phyloP scores from a whole-genome alignment of 1,140 invertebrate genomes.

The Oscheius sp. region DNA sequence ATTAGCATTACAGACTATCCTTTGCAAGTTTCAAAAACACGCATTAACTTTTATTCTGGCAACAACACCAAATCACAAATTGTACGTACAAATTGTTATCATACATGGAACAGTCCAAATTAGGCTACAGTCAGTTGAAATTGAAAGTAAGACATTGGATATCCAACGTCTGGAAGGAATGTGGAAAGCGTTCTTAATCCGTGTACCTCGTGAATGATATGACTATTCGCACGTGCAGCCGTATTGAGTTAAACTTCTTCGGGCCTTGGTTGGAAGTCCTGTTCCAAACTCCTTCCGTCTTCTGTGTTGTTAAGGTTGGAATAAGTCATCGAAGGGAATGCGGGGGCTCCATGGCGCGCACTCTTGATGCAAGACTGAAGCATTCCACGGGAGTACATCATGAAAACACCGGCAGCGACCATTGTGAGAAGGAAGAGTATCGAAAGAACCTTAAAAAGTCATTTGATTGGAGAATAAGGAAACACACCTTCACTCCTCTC shows the following conservation, averaged over 20 bases:
- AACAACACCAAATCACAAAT: no score
- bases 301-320: slow-evolving; percentile 7
- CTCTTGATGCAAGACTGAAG: neutral
- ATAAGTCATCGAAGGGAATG: slow-evolving; percentile 3
- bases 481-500: neutral
- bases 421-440: neutral
- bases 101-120: no score
- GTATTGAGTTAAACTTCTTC: slow-evolving; percentile 3
- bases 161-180: no score
- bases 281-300: slow-evolving; percentile 2
- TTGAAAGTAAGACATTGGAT: no score
- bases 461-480: neutral
- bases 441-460: neutral
- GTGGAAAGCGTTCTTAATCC: no score
- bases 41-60: no score
- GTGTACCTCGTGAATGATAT: slow-evolving; percentile 5
- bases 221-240: neutral
- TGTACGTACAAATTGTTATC: no score
- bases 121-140: no score
- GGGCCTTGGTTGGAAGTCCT: slow-evolving; percentile 11
- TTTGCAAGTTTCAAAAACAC: no score
- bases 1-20: no score
- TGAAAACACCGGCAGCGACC: neutral
- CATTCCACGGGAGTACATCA: neutral
- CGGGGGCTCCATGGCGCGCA: neutral